Percentiles rank a stretch among this genome's conserved stretches.
Evolutionary conservation across 1,140 invertebrate species (phyloP).

Genomic region (Drosophila ogumai): DNA sequence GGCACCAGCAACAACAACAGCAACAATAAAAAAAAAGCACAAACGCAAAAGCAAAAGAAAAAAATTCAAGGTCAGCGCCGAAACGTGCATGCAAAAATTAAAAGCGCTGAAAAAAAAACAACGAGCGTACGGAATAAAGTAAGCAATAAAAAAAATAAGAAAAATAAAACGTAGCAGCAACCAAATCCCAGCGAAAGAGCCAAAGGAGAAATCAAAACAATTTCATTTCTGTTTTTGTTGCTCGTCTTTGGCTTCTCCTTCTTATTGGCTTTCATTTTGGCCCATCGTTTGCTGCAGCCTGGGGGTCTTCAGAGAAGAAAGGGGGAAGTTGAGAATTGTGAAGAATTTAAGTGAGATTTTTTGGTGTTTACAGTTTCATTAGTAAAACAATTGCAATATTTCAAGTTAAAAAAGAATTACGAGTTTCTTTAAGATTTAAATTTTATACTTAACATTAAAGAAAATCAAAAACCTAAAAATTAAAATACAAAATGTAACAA

Average conservation of each 20-base stretch:
- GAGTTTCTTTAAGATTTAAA: no score
- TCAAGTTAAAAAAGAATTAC: no score
- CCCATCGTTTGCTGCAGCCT: conserved; percentile 14
- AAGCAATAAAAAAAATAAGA: conserved; percentile 46
- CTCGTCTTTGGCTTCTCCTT: conserved; percentile 19
- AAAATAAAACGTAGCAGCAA: conserved; percentile 13
- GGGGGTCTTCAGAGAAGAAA: not conserved
- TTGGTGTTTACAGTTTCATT: not conserved
- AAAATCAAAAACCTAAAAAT: no score
- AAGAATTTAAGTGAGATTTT: not conserved
- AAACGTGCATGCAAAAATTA: conserved; percentile 84
- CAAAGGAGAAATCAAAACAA: conserved; percentile 66
- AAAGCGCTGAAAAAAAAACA: conserved; percentile 56
- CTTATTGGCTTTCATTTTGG: conserved; percentile 26
- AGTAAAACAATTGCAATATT: not conserved
- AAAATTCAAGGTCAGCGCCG: conserved; percentile 81
- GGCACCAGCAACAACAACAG: conserved; percentile 9
- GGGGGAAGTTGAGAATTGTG: not conserved
- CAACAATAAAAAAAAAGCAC: conserved; percentile 34
- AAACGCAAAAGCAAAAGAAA: conserved; percentile 74
- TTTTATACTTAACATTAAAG: no score
- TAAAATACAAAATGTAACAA: no score
- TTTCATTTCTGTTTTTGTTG: conserved; percentile 23
- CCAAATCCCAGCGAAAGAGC: conserved; percentile 53
- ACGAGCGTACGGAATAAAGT: conserved; percentile 58